Evolutionary conservation across 2,797 vertebrate species (phyloP), one percentile per base, ranked within the genome.

Genomic region (Linurgus olivaceus): DNA sequence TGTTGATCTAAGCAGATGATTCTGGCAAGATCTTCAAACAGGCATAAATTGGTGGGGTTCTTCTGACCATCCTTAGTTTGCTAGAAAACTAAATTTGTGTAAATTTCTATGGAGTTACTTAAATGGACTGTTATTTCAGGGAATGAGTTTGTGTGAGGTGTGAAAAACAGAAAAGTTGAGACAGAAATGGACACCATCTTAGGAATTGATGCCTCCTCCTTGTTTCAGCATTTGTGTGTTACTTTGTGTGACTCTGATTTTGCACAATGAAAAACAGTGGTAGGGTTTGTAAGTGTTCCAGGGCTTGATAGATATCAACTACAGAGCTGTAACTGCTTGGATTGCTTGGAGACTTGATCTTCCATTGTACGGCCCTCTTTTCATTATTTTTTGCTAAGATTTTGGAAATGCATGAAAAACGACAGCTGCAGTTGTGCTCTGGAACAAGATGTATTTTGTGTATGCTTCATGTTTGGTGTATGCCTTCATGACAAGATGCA

Each of bases 401-500:
- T 85, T 68, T 70, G 59, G 35, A 87, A 93, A 21, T 50, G 10
- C 16, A 6, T 59, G 28, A 51, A 62, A 66, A 50, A 37, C 5
- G 7, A 35, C 13, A 54, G 21, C 28, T 58, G 40, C 10, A 55
- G 24, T 50, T 74, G 29, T 71, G 37, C n/a, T 76, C 59, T 86
- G 76, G 59, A 61, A 21, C 33, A 58, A 52, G 61, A 63, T 2
- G 1, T 76, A 15, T 62, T 74, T 66, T 72, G 6, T 70, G 8
- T 28, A 5, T 40, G 31, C 17, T 47, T 57, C 10, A 4, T 10
- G 3, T 47, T 75, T 61, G n/a, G 37, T 5, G 0, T 28, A 17
- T 0, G 0, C 29, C 42, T 62, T n/a, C 13, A 2, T 25, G 62
- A 20, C 11, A 68, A 48, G 31, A 25, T 29, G 13, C 21, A 25